These are phyloP conservation scores for Scaptomyza polygonia DNA, from an alignment of 2,888 invertebrate species.

Conservation along the genomic window DNA sequence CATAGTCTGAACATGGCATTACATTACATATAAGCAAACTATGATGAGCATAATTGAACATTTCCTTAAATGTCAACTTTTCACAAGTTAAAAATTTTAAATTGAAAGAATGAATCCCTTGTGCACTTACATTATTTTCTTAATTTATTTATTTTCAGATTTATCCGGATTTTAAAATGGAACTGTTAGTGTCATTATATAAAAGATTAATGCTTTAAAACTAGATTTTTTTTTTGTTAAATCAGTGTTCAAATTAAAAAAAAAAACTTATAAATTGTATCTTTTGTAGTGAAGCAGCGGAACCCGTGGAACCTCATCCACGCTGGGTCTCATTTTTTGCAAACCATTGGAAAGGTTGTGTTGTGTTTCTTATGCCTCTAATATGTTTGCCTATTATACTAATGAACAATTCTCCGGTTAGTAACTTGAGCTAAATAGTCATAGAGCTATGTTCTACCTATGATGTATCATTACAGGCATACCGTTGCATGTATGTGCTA, in stretches of 20 bases:
- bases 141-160: constrained; percentile 51
- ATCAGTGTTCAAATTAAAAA: not conserved
- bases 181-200: constrained; percentile 66
- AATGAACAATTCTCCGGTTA: constrained; percentile 86
- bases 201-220: not conserved
- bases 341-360: constrained; percentile 90
- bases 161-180: constrained; percentile 69
- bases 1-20: constrained; percentile 37
- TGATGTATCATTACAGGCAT: constrained; percentile 85
- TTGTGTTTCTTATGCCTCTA: constrained; percentile 89
- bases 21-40: constrained; percentile 64
- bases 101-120: not conserved
- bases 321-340: constrained; percentile 84
- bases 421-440: constrained; percentile 53
- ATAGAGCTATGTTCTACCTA: not conserved
- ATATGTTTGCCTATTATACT: constrained; percentile 89
- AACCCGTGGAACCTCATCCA: constrained; percentile 52
- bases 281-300: constrained; percentile 67
- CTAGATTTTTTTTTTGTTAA: too few species aligned
- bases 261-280: not conserved
- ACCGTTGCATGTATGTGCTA: constrained; percentile 91
- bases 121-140: constrained; percentile 23
- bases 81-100: not conserved
- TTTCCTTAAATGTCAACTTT: not conserved
- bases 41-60: constrained; percentile 52